Evolutionary conservation across 2,113 vertebrate genomes (phyloP).

Genomic region (Rostratula benghalensis): DNA sequence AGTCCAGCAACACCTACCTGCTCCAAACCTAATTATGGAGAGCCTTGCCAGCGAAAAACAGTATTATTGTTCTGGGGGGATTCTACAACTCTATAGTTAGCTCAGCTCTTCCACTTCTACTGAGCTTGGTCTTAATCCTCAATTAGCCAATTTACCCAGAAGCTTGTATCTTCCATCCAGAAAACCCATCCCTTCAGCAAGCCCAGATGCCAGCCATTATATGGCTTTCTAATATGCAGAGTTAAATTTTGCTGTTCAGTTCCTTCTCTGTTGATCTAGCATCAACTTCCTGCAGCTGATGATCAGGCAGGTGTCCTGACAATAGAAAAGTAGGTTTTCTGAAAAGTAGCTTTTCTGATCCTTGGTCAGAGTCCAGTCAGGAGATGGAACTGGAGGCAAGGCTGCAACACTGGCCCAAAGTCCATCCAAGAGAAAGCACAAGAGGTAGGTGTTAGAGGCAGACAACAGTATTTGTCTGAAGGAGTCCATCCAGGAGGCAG

Average conservation of each 20-base stretch:
- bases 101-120: neutral
- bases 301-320: neutral
- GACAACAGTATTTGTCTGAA: neutral
- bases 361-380: neutral
- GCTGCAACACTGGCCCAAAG: neutral
- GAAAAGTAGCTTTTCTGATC: neutral
- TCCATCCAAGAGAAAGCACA: neutral
- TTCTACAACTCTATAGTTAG: neutral
- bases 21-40: neutral
- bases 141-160: neutral
- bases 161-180: neutral
- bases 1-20: neutral
- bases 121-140: neutral
- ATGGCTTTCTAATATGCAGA: neutral
- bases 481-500: neutral
- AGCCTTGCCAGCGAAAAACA: neutral
- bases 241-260: neutral
- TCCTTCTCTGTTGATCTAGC: neutral
- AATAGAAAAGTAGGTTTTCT: neutral
- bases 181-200: neutral
- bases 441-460: neutral
- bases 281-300: neutral
- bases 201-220: neutral
- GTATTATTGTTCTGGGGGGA: neutral
- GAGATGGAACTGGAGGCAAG: neutral